phyloP scores from a whole-genome alignment of 2,797 vertebrate genomes.

The Ceryle rudis region DNA sequence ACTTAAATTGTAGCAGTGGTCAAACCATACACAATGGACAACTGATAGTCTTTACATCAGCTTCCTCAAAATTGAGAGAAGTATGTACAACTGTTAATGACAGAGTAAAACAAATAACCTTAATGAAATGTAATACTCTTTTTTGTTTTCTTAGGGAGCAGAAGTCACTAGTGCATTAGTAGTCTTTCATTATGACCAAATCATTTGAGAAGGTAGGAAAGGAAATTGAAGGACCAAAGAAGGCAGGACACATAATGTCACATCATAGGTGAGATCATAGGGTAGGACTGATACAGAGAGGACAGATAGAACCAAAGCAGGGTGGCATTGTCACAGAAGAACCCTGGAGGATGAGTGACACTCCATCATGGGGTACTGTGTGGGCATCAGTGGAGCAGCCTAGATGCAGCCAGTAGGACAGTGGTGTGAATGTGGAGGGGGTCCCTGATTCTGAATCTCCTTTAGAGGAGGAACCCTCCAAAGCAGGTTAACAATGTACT shows the following conservation, averaged over 20 bases:
- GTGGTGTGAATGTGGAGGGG: accelerated
- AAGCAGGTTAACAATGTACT: not conserved
- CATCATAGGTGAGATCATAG: accelerated
- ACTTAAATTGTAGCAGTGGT: not conserved
- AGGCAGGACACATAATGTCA: not conserved
- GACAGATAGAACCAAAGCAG: not conserved
- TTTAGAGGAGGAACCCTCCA: not conserved
- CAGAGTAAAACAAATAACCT: not conserved
- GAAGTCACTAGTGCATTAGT: not conserved
- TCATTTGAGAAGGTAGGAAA: not conserved
- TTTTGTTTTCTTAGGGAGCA: not conserved
- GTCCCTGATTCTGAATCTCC: not conserved
- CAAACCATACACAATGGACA: not conserved
- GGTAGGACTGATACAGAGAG: not conserved
- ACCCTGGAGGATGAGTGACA: not conserved
- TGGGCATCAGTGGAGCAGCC: not conserved
- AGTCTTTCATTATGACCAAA: accelerated
- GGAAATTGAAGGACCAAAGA: not conserved
- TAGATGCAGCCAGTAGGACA: not conserved
- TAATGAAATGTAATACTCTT: not conserved
- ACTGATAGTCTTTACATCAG: not conserved
- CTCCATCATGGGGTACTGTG: not conserved
- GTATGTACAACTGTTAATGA: not conserved
- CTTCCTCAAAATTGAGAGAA: not conserved
- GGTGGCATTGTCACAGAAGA: not conserved